These are phyloP conservation scores for Cyphomyrmex costatus DNA, from an alignment of 1,140 invertebrate species.

Conservation along the genomic window DNA sequence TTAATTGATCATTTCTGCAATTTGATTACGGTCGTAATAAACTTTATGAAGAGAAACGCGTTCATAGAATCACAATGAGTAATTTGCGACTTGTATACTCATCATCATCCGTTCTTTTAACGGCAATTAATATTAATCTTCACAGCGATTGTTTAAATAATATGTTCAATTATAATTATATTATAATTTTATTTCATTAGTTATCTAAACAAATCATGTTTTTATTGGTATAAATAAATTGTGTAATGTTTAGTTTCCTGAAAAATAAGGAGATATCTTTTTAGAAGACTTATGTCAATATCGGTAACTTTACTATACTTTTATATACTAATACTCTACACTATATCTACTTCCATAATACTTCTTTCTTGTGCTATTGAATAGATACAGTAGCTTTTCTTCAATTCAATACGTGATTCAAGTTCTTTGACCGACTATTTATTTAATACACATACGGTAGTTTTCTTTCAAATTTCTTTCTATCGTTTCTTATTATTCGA, in stretches of 20 bases:
- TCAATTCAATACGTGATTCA: conserved; percentile 30
- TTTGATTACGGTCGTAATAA: conserved; percentile 34
- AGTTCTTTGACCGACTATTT: conserved; percentile 6
- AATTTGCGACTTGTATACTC: background rate
- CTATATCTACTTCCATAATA: background rate
- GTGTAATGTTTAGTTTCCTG: too few relatives aligned
- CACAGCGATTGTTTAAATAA: background rate
- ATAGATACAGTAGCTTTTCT: background rate
- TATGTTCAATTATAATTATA: background rate
- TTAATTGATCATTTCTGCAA: conserved; percentile 63
- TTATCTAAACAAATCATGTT: too few relatives aligned
- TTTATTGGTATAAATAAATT: too few relatives aligned
- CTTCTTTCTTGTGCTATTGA: background rate
- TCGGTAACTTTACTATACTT: too few relatives aligned
- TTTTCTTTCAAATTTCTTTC: conserved; percentile 25
- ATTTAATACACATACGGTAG: conserved; percentile 24
- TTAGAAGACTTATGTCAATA: too few relatives aligned
- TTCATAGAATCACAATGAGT: background rate
- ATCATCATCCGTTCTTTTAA: background rate
- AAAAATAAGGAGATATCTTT: too few relatives aligned
- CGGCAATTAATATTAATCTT: conserved; percentile 6
- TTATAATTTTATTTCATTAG: background rate
- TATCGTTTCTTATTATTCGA: conserved; percentile 1
- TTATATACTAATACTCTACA: background rate
- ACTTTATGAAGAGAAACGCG: conserved; percentile 27